A percentile compares a stretch with the other conserved stretches of the same genome.
phyloP scores from a whole-genome alignment of 2,888 invertebrate species.

The Andrena chrysosceles region DNA sequence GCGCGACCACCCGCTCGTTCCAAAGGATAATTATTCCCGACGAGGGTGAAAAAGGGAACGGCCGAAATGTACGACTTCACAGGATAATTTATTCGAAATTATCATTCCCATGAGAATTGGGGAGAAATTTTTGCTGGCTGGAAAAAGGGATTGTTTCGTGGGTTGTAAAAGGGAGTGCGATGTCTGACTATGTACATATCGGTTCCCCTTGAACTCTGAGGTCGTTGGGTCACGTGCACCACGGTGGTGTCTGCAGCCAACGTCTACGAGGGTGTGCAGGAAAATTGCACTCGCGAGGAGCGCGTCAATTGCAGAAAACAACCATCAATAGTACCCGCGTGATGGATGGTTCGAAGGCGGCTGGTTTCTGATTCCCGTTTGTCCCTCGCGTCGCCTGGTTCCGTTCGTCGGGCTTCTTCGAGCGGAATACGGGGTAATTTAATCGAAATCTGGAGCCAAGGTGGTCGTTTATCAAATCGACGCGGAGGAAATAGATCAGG shows the following conservation, averaged over 20 bases:
- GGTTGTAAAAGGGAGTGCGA: background rate
- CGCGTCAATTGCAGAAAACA: constrained; percentile 15
- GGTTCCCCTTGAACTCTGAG: background rate
- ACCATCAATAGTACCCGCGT: constrained; percentile 2
- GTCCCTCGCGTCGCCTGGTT: background rate
- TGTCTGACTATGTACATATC: background rate
- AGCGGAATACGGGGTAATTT: background rate
- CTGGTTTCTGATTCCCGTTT: background rate
- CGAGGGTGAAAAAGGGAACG: constrained; percentile 1
- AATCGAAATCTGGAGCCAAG: background rate
- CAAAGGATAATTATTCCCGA: constrained; percentile 30
- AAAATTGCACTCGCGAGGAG: background rate
- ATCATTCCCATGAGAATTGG: constrained; percentile 5
- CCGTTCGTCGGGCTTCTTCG: background rate
- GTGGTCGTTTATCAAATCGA: background rate
- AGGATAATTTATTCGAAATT: constrained; percentile 16
- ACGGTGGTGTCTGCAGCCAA: background rate
- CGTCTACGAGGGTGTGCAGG: background rate
- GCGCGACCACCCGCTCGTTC: background rate
- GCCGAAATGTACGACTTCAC: background rate
- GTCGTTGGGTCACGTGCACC: background rate
- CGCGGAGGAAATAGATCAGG: constrained; percentile 8
- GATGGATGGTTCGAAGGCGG: constrained; percentile 3
- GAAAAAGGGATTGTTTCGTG: background rate
- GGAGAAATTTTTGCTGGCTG: background rate